phyloP scores from a whole-genome alignment of 1,140 invertebrate species.

The Drosophila auraria region DNA sequence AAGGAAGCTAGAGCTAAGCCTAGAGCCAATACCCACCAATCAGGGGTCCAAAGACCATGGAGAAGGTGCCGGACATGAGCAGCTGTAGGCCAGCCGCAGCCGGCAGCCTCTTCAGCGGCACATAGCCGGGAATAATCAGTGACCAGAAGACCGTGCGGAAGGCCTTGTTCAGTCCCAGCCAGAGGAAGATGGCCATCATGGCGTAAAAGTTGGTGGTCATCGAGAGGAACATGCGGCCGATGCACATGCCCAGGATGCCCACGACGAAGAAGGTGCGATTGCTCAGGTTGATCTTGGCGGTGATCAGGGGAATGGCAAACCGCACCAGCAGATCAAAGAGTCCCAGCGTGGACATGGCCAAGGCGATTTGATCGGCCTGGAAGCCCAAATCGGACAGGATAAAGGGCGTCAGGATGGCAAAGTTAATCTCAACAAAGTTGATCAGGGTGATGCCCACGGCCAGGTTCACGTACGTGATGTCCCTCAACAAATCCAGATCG shows the following conservation, averaged over 20 bases:
- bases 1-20: background rate
- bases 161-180: slow-evolving; percentile 88
- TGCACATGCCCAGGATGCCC: slow-evolving; percentile 88
- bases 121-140: slow-evolving; percentile 88
- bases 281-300: slow-evolving; percentile 87
- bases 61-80: slow-evolving; percentile 87
- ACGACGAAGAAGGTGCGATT: slow-evolving; percentile 89
- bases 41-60: slow-evolving; percentile 86
- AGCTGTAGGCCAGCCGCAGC: slow-evolving; percentile 88
- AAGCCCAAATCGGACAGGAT: slow-evolving; percentile 88
- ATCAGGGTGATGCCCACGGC: slow-evolving; percentile 89
- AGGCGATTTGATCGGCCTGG: slow-evolving; percentile 86
- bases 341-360: slow-evolving; percentile 88
- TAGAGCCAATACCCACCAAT: slow-evolving; percentile 85
- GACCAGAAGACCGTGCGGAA: slow-evolving; percentile 89
- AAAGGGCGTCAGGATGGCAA: slow-evolving; percentile 89
- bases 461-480: slow-evolving; percentile 89
- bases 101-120: slow-evolving; percentile 87
- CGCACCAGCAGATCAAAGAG: slow-evolving; percentile 87
- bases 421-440: slow-evolving; percentile 89
- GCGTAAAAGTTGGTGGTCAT: slow-evolving; percentile 85
- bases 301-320: slow-evolving; percentile 88
- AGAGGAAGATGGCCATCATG: slow-evolving; percentile 86
- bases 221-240: slow-evolving; percentile 87
- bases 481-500: slow-evolving; percentile 88